These are phyloP conservation scores for Dilophus febrilis DNA, from an alignment of 2,888 invertebrate genomes.

Conservation along the genomic window DNA sequence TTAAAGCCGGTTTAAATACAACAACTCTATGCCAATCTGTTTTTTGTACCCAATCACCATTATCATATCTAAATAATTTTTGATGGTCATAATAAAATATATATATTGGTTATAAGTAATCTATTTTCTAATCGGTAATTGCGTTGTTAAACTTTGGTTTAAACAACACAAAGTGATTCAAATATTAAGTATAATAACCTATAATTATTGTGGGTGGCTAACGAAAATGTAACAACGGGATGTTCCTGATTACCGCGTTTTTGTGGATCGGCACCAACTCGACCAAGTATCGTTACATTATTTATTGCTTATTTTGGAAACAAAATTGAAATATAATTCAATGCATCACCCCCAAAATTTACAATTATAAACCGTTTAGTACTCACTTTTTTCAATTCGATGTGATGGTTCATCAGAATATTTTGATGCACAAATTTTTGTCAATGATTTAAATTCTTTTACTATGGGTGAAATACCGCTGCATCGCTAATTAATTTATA, in stretches of 20 bases:
- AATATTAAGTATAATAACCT: conserved; percentile 35
- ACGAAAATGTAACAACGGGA: conserved; percentile 74
- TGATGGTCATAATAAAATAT: neutral
- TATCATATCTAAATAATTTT: conserved; percentile 41
- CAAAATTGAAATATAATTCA: no score
- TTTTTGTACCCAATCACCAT: conserved; percentile 64
- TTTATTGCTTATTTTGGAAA: conserved; percentile 49
- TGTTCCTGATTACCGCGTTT: conserved; percentile 63
- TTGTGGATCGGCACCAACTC: conserved; percentile 80
- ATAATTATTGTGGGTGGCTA: conserved; percentile 80
- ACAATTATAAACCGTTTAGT: no score
- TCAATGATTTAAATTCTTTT: no score
- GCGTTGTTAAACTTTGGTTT: no score
- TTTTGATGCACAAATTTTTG: no score
- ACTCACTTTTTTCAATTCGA: conserved; percentile 19
- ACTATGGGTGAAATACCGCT: no score
- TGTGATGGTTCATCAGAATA: conserved; percentile 8
- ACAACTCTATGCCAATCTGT: conserved; percentile 87
- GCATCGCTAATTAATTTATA: no score
- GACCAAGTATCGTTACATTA: conserved; percentile 65
- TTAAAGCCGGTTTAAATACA: conserved; percentile 67
- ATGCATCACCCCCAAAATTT: neutral
- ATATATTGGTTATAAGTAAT: no score
- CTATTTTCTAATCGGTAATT: no score
- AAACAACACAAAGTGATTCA: no score